Evolutionary conservation across 2,113 vertebrate genomes (phyloP).

Genomic region (Emberiza fucata): DNA sequence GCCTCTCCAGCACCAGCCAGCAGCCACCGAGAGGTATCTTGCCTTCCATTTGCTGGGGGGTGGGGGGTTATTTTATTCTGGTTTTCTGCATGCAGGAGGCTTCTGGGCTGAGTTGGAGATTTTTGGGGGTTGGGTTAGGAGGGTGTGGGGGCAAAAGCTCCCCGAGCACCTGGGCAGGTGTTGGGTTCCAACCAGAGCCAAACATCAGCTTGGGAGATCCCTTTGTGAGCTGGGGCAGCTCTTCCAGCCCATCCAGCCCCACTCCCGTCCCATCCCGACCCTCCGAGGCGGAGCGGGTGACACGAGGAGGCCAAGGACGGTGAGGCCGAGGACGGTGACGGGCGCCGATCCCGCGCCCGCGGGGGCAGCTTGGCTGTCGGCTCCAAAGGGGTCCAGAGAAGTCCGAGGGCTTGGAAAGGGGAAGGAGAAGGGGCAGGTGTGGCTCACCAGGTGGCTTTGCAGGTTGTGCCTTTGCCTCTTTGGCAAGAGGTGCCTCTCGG

Average conservation of each 20-base stretch:
- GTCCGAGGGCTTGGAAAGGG: neutral
- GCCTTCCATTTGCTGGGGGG: neutral
- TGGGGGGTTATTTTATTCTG: neutral
- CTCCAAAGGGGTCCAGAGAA: neutral
- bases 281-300: fast-evolving
- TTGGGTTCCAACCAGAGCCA: neutral
- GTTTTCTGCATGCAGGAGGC: neutral
- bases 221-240: neutral
- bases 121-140: neutral
- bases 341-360: neutral
- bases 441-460: slow-evolving; percentile 19
- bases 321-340: fast-evolving
- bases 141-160: neutral
- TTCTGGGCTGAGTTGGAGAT: neutral
- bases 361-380: slow-evolving; percentile 26
- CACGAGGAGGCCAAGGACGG: fast-evolving
- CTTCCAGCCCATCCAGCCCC: neutral
- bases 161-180: fast-evolving
- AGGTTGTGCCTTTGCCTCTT: neutral
- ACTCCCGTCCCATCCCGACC: neutral
- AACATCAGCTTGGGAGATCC: neutral
- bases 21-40: neutral
- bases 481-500: neutral
- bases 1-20: neutral
- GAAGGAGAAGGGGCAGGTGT: neutral